Evolutionary conservation across 2,888 invertebrate genomes (phyloP).

Genomic region (Lasioglossum zephyrum): DNA sequence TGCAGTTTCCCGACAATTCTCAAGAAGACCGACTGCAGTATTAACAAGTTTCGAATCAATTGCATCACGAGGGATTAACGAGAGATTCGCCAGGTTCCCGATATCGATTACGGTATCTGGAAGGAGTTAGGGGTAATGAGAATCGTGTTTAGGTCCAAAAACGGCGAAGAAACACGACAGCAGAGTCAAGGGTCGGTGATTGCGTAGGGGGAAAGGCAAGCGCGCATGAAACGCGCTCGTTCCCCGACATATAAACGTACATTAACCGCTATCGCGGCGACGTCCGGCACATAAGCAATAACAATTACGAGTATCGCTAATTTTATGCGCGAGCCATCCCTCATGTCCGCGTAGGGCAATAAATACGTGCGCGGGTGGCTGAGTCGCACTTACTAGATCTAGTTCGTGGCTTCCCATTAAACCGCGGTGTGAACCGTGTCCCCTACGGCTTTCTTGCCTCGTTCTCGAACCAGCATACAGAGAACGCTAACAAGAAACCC

Average conservation of each 20-base stretch:
- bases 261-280: constrained; percentile 63
- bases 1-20: neutral
- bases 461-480: constrained; percentile 13
- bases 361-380: constrained; percentile 71
- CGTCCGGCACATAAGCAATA: constrained; percentile 77
- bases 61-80: too few species aligned
- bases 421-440: constrained; percentile 80
- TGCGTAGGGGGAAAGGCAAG: constrained; percentile 64
- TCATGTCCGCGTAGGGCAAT: constrained; percentile 74
- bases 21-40: too few species aligned
- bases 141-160: neutral
- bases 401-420: constrained; percentile 79
- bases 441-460: constrained; percentile 57
- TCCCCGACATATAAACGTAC: constrained; percentile 54
- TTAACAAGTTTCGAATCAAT: too few species aligned
- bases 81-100: too few species aligned
- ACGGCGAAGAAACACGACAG: neutral
- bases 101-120: neutral
- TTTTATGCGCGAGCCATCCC: constrained; percentile 80
- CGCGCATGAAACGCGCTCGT: constrained; percentile 63
- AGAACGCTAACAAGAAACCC: constrained; percentile 31
- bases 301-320: constrained; percentile 80
- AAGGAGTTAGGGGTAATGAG: neutral
- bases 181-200: constrained; percentile 35
- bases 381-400: constrained; percentile 74